Evolutionary conservation across 92 coral and sea anemone species (phyloP), one percentile per base, ranked within the genome.

Genomic region (Porites cylindrica): DNA sequence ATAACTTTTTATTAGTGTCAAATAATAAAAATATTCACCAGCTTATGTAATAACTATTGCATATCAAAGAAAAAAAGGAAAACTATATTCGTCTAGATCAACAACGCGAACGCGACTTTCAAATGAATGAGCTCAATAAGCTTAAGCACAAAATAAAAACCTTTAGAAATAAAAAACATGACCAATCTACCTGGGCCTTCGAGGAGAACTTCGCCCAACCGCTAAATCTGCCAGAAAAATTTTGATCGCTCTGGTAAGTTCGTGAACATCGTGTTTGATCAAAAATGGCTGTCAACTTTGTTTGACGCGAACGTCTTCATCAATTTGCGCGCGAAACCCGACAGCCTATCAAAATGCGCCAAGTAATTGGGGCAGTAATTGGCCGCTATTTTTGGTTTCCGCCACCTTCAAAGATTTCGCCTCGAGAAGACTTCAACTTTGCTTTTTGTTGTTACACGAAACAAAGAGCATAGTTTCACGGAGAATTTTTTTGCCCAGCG

Each of bases 341-440:
- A 67, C 47, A 67, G 14, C 72, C 72, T 67, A 67, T 67, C 47
- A 67, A 67, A 67, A 23, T 10, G 72, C 38, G 72, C 72, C 72
- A 67, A 19, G 72, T 56, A 76, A 24, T 47, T 53, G 21, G 38
- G 26, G 21, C 77, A 23, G 50, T 43, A 43, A n/a, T 16, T 62
- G 23, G 66, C 66, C 4, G 66, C 21, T 10, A 14, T 56, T 56
- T 8, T 56, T 10, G 47, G 47, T 38, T 38, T 38, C 47, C 47
- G 47, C 0, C 47, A 38, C 47, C 47, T 38, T 38, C 47, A 38
- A 38, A 38, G 47, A 38, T 38, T 38, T 38, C 47, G 47, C 47
- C 47, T 3, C 0, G 7, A 38, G 47, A 38, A 38, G 47, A 38
- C 3, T 38, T 0, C 47, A 38, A 38, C 47, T 38, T 38, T 38